phyloP scores from a whole-genome alignment of 2,888 invertebrate species.

The Caenorhabditis doughertyi region DNA sequence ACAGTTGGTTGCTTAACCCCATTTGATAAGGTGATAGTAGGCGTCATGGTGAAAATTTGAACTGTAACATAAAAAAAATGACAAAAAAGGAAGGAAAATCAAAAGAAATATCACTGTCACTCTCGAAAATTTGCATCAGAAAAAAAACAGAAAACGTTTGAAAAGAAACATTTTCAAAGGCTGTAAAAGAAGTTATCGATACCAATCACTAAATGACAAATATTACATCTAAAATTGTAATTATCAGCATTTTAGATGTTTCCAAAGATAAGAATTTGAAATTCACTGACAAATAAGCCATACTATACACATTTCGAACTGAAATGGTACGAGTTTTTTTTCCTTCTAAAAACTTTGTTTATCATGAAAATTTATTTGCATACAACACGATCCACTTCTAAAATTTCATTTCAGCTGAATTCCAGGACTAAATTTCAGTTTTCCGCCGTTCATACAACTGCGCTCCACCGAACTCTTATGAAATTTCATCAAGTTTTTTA shows the following conservation, averaged over 20 bases:
- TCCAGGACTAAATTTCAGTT: no score
- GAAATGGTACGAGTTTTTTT: neutral
- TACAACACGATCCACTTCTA: no score
- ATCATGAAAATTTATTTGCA: no score
- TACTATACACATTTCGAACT: neutral
- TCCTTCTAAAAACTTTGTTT: neutral
- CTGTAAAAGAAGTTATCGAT: no score
- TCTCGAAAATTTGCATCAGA: no score
- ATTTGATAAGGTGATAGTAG: slow-evolving; percentile 64
- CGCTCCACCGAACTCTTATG: no score
- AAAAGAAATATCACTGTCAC: no score
- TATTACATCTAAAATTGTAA: neutral
- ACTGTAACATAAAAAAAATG: neutral
- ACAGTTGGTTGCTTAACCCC: slow-evolving; percentile 75
- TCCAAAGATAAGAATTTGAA: neutral
- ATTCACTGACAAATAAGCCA: neutral
- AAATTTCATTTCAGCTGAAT: no score
- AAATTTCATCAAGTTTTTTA: no score
- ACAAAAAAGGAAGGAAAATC: neutral
- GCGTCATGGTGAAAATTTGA: neutral
- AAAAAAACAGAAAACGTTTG: no score
- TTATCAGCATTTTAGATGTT: neutral
- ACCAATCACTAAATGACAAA: neutral
- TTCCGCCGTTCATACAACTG: no score
- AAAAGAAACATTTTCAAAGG: no score